Evolutionary conservation across 2,797 vertebrate genomes (phyloP), one percentile per base, ranked within the genome.

Genomic region (Hydrocynus forskahlii): DNA sequence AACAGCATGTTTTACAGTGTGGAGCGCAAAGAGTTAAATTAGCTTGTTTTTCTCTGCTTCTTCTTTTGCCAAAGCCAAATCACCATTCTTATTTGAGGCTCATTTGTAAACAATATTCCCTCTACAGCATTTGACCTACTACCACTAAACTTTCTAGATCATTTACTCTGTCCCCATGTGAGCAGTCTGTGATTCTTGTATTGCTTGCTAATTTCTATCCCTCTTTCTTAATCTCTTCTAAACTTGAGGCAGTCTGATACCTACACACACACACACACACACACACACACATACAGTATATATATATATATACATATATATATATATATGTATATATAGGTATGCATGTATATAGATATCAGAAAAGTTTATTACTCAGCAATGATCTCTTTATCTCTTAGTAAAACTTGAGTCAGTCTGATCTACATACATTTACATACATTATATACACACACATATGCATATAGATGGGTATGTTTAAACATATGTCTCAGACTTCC

Each of bases 41-140:
- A 21, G 10, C 23, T n/a, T 57, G 19, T 55, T 55, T 55, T 55
- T 83, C 63, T 73, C 23, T 35, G 67, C 54, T 66, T 66, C 13
- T 43, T 67, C 9, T 8, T 25, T 14, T 14, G 45, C 68, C 12
- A 25, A 50, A 25, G 21, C 45, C 68, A 70, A 52, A 70, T 50
- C 7, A 70, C 45, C 9, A 0, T 5, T 70, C 13, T 35, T 35
- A 35, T 72, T 54, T 54, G 1, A 52, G 23, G 25, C 40, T 40
- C 16, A 57, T n/a, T 57, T 57, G 19, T 19, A 57, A 57, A 57
- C 19, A 57, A 7, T 38, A 64, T n/a, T 66, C 35, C 29, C 63
- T 66, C 63, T 66, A 66, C 63, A 66, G 63, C 63, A 19, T 40
- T 40, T 43, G 63, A 66, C 63, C 63, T 40, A 40, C 29, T 64